A percentile compares a stretch with the other conserved stretches of the same genome.
Conservation (phyloP, 1,140 invertebrate species). For the Philotrypesis tridentata region DNA sequence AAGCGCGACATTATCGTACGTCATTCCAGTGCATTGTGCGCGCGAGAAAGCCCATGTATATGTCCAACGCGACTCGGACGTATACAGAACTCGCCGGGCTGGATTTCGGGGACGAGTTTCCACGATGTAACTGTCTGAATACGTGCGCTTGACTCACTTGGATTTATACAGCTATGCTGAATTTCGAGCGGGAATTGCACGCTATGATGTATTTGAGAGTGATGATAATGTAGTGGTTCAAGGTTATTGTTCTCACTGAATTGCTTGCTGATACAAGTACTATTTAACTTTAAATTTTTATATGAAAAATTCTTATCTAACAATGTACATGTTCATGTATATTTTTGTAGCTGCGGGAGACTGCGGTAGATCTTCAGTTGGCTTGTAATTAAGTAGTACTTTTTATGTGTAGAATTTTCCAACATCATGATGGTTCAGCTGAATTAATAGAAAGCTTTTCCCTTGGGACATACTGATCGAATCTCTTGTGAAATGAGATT, state of each 20-base stretch:
- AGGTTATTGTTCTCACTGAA: too few relatives aligned
- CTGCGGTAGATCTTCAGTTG: background rate
- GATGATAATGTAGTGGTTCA: background rate
- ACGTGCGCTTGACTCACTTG: background rate
- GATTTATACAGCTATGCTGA: background rate
- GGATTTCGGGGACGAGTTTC: background rate
- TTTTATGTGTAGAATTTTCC: background rate
- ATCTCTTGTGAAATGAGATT: background rate
- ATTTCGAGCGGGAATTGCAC: background rate
- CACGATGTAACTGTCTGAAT: background rate
- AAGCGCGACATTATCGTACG: constrained; percentile 61
- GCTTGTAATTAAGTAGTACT: too few relatives aligned
- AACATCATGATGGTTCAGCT: too few relatives aligned
- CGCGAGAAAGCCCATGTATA: constrained; percentile 6
- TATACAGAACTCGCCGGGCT: background rate
- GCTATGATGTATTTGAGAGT: background rate
- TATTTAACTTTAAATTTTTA: background rate
- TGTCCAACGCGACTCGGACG: background rate
- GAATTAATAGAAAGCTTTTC: background rate
- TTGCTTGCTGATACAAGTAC: background rate
- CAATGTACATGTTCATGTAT: background rate
- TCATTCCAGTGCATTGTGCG: constrained; percentile 52
- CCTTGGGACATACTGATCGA: background rate
- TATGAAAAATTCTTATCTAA: background rate
- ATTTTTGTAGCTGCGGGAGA: background rate